phyloP scores from a whole-genome alignment of 2,888 invertebrate genomes.

The Shargacucullia verbasci region DNA sequence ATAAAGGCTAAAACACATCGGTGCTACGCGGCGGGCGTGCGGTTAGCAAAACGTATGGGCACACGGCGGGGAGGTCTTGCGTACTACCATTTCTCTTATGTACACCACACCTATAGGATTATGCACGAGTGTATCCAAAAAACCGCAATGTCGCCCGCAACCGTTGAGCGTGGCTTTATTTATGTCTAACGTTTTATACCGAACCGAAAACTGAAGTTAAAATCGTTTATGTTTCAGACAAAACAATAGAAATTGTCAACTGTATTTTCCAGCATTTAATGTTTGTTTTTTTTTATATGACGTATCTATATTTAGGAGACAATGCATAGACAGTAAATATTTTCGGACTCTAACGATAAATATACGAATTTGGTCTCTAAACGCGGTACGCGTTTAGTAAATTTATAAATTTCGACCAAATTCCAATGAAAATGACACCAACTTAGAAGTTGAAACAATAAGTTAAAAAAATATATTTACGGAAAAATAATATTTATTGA shows the following conservation, averaged over 20 bases:
- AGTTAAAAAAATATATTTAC: no score
- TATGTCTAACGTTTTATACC: conserved; percentile 41
- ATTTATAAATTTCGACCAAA: no score
- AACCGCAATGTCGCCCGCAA: conserved; percentile 52
- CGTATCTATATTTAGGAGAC: no score
- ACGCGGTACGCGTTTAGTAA: no score
- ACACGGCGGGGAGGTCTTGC: conserved; percentile 17
- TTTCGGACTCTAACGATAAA: no score
- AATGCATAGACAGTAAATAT: no score
- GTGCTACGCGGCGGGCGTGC: conserved; percentile 20
- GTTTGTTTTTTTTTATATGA: no score
- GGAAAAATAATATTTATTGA: no score
- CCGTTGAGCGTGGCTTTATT: conserved; percentile 48
- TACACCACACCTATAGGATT: conserved; percentile 29
- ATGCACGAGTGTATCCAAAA: conserved; percentile 24
- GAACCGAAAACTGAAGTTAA: conserved; percentile 18
- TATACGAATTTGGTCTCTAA: no score
- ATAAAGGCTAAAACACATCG: conserved; percentile 15
- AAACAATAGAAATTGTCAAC: conserved; percentile 5
- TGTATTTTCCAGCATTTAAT: no score
- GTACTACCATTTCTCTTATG: conserved; percentile 44
- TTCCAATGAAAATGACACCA: no score
- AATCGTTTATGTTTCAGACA: conserved; percentile 21
- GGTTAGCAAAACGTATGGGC: conserved; percentile 47
- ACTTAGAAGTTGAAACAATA: no score